Conservation (phyloP, 2,797 vertebrate genomes). For the Paratrypauchen microcephalus region DNA sequence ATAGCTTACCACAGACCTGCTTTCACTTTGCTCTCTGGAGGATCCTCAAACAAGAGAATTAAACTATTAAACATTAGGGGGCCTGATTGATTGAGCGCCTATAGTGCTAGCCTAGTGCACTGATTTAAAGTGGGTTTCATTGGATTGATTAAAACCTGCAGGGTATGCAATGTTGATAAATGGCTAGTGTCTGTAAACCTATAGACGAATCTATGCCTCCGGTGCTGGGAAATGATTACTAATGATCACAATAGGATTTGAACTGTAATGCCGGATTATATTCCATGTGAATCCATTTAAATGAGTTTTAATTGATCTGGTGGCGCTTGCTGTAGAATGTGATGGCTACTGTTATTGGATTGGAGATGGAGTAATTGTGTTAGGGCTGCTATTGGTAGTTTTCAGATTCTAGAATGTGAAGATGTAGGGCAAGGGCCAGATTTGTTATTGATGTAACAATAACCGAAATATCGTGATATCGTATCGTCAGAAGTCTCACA, state of each 20-base stretch:
- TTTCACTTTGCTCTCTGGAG: constrained; percentile 39
- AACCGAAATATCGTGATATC: no score
- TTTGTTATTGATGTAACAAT: no score
- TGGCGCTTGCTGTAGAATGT: constrained; percentile 28
- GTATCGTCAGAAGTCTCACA: no score
- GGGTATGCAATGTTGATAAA: constrained; percentile 50
- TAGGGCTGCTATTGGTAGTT: constrained; percentile 7
- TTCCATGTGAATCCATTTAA: constrained; percentile 55
- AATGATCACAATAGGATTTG: constrained; percentile 65
- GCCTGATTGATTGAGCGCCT: constrained; percentile 61
- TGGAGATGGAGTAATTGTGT: constrained; percentile 47
- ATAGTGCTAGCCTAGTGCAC: constrained; percentile 45
- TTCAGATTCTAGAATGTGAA: no score
- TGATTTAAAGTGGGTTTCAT: constrained; percentile 55
- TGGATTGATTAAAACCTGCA: constrained; percentile 63
- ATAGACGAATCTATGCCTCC: constrained; percentile 45
- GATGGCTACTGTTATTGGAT: constrained; percentile 49
- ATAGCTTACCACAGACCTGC: constrained; percentile 35
- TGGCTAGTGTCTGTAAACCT: constrained; percentile 45
- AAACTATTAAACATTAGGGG: constrained; percentile 59
- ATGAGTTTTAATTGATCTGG: constrained; percentile 69
- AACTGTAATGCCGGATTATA: constrained; percentile 59
- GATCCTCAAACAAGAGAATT: constrained; percentile 59
- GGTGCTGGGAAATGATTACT: constrained; percentile 62
- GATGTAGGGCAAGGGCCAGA: no score